Base-by-base conservation (phyloP, 1,140 invertebrate genomes). In the Papilio polytes region DNA sequence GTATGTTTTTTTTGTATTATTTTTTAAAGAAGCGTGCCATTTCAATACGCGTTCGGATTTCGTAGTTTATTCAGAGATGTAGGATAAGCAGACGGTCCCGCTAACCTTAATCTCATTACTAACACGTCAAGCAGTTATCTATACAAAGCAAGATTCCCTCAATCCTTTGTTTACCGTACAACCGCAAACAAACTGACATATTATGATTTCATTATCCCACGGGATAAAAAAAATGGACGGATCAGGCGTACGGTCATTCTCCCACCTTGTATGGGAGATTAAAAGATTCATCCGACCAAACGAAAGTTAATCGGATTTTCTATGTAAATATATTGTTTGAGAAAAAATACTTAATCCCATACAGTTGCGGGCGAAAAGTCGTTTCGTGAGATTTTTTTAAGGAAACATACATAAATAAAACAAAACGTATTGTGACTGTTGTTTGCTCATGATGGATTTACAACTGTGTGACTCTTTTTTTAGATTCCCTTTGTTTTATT, bases 241-340 rank as follows among this genome's bases (percentile, higher is more conserved):
- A 83, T 85, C 84, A 87, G 85, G 85, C 83, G 87, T 84, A 85
- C 83, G 85, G 66, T 66, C 83, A 83, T 83, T 78, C 81, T 83
- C 80, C 81, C 85, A 85, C 85, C 85, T 81, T 87, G 80, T 80
- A 80, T 48, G 78, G 77, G 81, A 86, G 87, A 90, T 88, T 87
- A 88, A 85, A 84, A 80, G 80, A 83, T 83, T 80, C 84, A 85
- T 83, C 86, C 80, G 70, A 84, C 77, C 70, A 84, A 87, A 89
- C 85, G 83, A 85, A 88, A 88, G 87, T 86, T 91, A 91, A 92
- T 91, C 88, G 88, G 88, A 90, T 91, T 91, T 89, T 87, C 89
- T 86, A 90, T 89, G 90, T 91, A 90, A 91, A 89, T 86, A 84
- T 90, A 88, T 89, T 90, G 87, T 91, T 87, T 70, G 81, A 82